Conservation (phyloP, 2,888 invertebrate species). For the Fissipunctia ypsillon region DNA sequence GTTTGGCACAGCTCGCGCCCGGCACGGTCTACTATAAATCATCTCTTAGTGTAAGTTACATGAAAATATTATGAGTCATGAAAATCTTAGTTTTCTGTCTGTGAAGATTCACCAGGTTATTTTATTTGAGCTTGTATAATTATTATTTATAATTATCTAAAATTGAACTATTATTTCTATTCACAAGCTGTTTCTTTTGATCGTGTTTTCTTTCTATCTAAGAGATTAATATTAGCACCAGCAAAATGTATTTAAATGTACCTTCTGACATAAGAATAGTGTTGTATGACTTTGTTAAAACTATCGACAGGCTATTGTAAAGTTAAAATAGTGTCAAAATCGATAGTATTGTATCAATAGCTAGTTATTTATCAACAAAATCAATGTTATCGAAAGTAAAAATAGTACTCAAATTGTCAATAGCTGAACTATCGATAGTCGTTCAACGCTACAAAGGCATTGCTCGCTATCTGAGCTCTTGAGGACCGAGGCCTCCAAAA, state of each 20-base stretch:
- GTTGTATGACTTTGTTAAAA: conserved; percentile 6
- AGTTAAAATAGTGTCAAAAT: not conserved
- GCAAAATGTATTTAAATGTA: conserved; percentile 59
- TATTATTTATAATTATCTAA: conserved; percentile 48
- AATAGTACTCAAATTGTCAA: not conserved
- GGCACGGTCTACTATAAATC: no score
- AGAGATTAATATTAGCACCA: conserved; percentile 69
- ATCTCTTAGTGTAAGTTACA: no score
- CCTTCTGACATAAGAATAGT: conserved; percentile 1
- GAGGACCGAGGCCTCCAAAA: conserved; percentile 11
- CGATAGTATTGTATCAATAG: not conserved
- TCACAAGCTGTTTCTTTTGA: conserved; percentile 42
- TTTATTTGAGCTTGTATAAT: not conserved
- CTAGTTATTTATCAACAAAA: not conserved
- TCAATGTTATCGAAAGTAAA: not conserved
- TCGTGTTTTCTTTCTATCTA: conserved; percentile 46
- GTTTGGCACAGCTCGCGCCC: no score
- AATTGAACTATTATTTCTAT: conserved; percentile 60
- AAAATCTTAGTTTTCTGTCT: not conserved
- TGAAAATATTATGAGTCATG: not conserved
- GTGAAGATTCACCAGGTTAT: not conserved
- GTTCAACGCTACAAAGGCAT: conserved; percentile 13
- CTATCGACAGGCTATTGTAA: not conserved
- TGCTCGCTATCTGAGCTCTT: no score
- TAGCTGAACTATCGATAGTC: conserved; percentile 2